Evolutionary conservation across 1,140 invertebrate species (phyloP), one percentile per base, ranked within the genome.

Genomic region (Papilio polytes): DNA sequence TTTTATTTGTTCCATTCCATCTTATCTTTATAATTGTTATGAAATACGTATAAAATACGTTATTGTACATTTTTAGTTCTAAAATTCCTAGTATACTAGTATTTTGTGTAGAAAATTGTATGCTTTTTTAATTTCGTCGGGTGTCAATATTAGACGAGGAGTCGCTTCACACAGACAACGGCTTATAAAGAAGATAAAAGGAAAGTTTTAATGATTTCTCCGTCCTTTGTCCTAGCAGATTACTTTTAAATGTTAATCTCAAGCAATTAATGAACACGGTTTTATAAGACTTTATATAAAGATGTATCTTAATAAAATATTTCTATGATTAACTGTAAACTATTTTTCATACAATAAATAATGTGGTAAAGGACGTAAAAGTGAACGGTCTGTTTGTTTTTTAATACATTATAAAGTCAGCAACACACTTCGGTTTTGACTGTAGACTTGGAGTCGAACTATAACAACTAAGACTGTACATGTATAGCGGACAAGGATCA

Each of bases 161-260:
- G 20, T 63, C 22, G 22, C 20, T 26, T 26, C 59, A 20, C 8
- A 63, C 22, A 26, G 59, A 22, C 59, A 63, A 63, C 59, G 12
- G 59, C 20, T 63, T 20, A 59, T 59, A 59, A 59, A 59, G 53
- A 59, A 59, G 53, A 59, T 59, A 26, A 63, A 63, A 63, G 59
- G 15, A 63, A 63, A 63, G 20, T 63, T 63, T 63, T 63, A 63
- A 63, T 63, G 20, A 63, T 63, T 63, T 63, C 59, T 2, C 22
- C 59, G 20, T 26, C 59, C 59, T 63, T 63, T 63, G 59, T 26
- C 20, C 3, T 22, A 63, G 22, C 59, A 26, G 59, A 63, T 63
- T 63, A 63, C 22, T 63, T 63, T 63, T 63, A 22, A 63, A 63
- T 63, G 22, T 26, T 26, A 26, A 63, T 63, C 20, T 3, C 22